Evolutionary conservation across 2,888 invertebrate genomes (phyloP).

Genomic region (Tethea ocularis): DNA sequence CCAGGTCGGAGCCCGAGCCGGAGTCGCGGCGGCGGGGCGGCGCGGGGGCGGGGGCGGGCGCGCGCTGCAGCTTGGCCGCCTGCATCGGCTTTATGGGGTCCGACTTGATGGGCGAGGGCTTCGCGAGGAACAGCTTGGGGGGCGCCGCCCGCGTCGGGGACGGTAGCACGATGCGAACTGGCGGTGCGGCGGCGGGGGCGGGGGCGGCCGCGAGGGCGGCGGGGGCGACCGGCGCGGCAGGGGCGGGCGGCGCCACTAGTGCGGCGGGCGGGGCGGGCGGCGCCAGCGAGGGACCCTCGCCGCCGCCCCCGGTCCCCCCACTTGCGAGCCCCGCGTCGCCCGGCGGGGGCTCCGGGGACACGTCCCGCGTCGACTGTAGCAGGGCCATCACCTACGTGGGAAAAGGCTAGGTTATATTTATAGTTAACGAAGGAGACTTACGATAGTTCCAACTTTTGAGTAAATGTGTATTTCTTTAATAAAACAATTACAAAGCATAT

Average conservation of each 20-base stretch:
- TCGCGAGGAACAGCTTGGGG: slow-evolving; percentile 80
- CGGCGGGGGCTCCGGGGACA: slow-evolving; percentile 66
- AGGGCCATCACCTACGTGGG: slow-evolving; percentile 81
- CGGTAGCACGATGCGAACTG: slow-evolving; percentile 77
- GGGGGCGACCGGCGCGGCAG: slow-evolving; percentile 32
- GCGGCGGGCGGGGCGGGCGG: slow-evolving; percentile 30
- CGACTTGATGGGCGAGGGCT: slow-evolving; percentile 82
- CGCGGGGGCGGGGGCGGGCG: slow-evolving; percentile 47
- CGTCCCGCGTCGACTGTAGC: slow-evolving; percentile 79
- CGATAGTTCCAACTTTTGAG: no score
- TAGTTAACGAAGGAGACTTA: no score
- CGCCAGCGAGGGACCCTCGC: slow-evolving; percentile 24
- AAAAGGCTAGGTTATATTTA: no score
- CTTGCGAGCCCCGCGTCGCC: slow-evolving; percentile 25
- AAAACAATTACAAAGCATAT: no score
- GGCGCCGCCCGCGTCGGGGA: slow-evolving; percentile 76
- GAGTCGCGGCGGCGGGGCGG: slow-evolving; percentile 61
- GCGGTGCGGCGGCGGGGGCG: slow-evolving; percentile 26
- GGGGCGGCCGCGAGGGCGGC: slow-evolving; percentile 32
- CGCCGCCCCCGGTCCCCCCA: slow-evolving; percentile 14
- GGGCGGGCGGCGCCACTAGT: slow-evolving; percentile 10
- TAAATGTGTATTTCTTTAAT: no score
- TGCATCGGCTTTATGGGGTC: slow-evolving; percentile 84
- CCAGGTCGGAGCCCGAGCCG: slow-evolving; percentile 59
- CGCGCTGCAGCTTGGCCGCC: slow-evolving; percentile 48